Conservation (phyloP, 2,113 vertebrate genomes). For the Cygnus buccinator region DNA sequence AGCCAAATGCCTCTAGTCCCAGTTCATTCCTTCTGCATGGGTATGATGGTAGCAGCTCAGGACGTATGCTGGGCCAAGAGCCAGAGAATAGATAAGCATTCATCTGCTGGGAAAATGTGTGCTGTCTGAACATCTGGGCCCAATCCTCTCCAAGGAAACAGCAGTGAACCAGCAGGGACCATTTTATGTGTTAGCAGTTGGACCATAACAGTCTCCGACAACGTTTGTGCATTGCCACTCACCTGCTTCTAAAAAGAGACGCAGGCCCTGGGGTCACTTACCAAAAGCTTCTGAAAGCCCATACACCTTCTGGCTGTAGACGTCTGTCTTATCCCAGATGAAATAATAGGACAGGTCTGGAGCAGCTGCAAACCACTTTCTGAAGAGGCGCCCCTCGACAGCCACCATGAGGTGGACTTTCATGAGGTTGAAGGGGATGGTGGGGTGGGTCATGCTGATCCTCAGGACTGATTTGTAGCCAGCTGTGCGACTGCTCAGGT, state of each 20-base stretch:
- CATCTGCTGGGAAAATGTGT: neutral
- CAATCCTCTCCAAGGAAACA: neutral
- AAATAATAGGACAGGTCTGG: conserved; percentile 94
- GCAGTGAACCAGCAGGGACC: neutral
- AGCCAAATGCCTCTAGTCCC: neutral
- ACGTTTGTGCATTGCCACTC: neutral
- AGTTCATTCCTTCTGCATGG: neutral
- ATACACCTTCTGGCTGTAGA: conserved; percentile 98
- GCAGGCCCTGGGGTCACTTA: conserved; percentile 67
- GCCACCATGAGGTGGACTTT: conserved; percentile 99
- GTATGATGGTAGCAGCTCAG: neutral
- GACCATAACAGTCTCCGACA: neutral
- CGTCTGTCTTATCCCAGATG: conserved; percentile 97
- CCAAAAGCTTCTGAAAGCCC: conserved; percentile 94
- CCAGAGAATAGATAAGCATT: conserved; percentile 1
- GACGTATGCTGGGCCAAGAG: neutral
- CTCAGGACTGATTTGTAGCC: conserved; percentile 95
- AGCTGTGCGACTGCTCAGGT: conserved; percentile 93
- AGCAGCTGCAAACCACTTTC: conserved; percentile 94
- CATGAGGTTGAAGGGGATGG: conserved; percentile 98
- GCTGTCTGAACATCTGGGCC: neutral
- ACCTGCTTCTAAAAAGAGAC: neutral
- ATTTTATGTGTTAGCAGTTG: neutral
- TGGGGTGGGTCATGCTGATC: conserved; percentile 90
- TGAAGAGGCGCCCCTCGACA: conserved; percentile 93